Evolutionary conservation across 2,888 invertebrate species (phyloP), one percentile per base, ranked within the genome.

Genomic region (Bellardia bayeri): DNA sequence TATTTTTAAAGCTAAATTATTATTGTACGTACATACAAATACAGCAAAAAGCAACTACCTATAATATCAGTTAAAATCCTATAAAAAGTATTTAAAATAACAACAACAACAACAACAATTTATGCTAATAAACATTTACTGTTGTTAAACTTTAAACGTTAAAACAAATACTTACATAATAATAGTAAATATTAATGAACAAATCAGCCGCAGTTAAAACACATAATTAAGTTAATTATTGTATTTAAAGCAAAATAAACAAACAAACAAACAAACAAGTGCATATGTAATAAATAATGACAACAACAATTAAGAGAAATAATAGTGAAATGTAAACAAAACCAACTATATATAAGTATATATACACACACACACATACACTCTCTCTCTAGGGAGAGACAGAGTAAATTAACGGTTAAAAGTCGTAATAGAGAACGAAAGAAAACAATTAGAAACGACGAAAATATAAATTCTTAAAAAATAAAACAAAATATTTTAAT

Each of bases 181-280:
- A 63, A 64, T 51, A 58, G 14, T 40, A 72, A 71, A 66, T 33
- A 54, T 45, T 71, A 54, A 49, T 11, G 30, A 61, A 40, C 23
- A 56, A 75, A 82, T 75, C 40, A 85, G 85, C 85, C 85, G 85
- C 85, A 76, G 76, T 82, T 72, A 49, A 64, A 85, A 85, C 85
- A 85, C 85, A 85, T 82, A 72, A 71, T 49, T 74, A 75, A 71
- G 54, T 33, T 78, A 83, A 71, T 64, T 76, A 74, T 56, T 63
- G 33, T 45, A 61, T 61, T 61, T 45, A 74, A 74, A 74, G 33
- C 58, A 14, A 74, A 56, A 45, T 42, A 56, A 64, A n/a, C 14
- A 33, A 23, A 64, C n/a, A 49, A 37, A 37, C 37, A 40, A 80
- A 40, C 13, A 30, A 9, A 45, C 45, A 45, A 37, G 11, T 56